Conservation (phyloP, 2,888 invertebrate species). For the Cetonia aurata region DNA sequence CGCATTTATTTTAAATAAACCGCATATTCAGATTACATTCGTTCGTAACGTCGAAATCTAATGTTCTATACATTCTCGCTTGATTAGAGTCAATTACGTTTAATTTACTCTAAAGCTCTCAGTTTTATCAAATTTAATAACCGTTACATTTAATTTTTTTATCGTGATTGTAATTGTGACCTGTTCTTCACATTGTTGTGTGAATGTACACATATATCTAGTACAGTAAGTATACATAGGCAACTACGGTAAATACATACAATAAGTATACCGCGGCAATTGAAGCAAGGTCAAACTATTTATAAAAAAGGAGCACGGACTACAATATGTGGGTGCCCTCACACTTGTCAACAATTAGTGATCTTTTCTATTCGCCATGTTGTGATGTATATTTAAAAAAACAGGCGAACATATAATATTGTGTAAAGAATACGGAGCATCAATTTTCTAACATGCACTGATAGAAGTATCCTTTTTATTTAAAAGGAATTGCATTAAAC, state of each 20-base stretch:
- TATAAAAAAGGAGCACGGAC: constrained; percentile 33
- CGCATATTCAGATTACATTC: too few relatives aligned
- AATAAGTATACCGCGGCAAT: constrained; percentile 5
- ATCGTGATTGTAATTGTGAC: background rate
- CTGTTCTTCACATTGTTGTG: background rate
- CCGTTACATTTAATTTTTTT: background rate
- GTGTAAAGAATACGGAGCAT: too few relatives aligned
- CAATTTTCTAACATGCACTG: too few relatives aligned
- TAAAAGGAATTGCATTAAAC: too few relatives aligned
- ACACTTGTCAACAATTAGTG: constrained; percentile 32
- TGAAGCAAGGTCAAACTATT: constrained; percentile 42
- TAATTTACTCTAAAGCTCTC: background rate
- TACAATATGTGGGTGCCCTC: constrained; percentile 48
- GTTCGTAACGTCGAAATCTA: background rate
- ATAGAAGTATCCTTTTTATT: too few relatives aligned
- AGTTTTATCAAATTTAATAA: background rate
- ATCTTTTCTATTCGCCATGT: constrained; percentile 44
- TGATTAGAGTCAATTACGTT: background rate
- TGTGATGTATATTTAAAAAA: too few relatives aligned
- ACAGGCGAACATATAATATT: too few relatives aligned
- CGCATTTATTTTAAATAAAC: too few relatives aligned
- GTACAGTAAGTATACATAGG: background rate
- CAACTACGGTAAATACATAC: too few relatives aligned
- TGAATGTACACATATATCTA: constrained; percentile 5
- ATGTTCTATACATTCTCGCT: background rate